phyloP scores from a whole-genome alignment of 2,113 vertebrate genomes.

The Bettongia penicillata region DNA sequence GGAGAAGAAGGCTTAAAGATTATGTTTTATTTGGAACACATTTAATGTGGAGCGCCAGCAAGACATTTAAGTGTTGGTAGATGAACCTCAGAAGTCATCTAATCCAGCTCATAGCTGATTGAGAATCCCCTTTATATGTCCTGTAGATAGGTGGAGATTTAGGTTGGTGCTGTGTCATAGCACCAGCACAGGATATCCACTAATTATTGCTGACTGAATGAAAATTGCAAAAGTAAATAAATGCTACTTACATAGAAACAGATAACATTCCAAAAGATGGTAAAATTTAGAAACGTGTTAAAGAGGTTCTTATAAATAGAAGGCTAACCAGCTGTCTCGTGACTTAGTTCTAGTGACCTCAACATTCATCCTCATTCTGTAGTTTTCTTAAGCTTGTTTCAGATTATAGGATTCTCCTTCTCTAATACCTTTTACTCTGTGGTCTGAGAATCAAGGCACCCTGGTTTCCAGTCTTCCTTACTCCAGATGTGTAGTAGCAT shows the following conservation, averaged over 20 bases:
- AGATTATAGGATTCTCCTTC: background rate
- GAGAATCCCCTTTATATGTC: background rate
- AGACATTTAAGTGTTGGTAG: background rate
- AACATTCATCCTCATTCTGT: background rate
- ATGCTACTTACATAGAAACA: background rate
- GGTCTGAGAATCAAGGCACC: background rate
- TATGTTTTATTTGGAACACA: background rate
- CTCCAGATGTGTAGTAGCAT: background rate
- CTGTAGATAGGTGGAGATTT: background rate
- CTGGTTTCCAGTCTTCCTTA: slow-evolving; percentile 1
- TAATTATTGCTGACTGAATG: background rate
- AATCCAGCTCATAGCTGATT: background rate
- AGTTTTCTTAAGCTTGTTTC: background rate
- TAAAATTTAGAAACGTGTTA: slow-evolving; percentile 26
- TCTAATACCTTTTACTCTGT: background rate
- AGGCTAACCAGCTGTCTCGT: background rate
- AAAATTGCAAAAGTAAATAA: background rate
- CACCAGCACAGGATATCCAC: background rate
- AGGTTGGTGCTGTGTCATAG: background rate
- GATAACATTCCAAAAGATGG: background rate
- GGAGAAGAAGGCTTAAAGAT: background rate
- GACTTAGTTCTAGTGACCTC: background rate
- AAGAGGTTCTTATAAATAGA: background rate
- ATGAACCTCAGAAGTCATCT: background rate
- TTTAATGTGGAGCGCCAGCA: background rate